Percentiles rank a stretch among this genome's conserved stretches.
These are phyloP conservation scores for Agrilus cyanescens DNA, from an alignment of 2,888 invertebrate species.

Conservation along the genomic window DNA sequence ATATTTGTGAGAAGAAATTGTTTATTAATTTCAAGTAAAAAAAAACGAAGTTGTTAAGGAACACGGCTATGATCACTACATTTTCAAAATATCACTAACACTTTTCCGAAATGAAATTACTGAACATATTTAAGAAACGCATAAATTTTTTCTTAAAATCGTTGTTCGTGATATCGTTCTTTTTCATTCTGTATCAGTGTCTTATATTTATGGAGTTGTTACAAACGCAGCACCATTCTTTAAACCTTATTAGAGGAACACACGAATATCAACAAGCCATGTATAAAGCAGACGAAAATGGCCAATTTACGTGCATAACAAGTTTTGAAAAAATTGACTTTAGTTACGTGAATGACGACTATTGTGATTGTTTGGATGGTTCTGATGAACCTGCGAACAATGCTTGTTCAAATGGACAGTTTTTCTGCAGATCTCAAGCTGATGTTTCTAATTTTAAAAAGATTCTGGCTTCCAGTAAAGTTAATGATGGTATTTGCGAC, in stretches of 20 bases:
- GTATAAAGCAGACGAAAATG: slow-evolving; percentile 34
- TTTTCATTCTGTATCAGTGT: slow-evolving; percentile 18
- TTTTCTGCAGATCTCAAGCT: slow-evolving; percentile 63
- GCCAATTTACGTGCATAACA: slow-evolving; percentile 37
- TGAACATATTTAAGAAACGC: slow-evolving; percentile 7
- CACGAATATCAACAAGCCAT: slow-evolving; percentile 31
- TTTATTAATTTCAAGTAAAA: too few species aligned
- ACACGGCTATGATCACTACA: too few species aligned
- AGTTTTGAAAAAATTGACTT: slow-evolving; percentile 40
- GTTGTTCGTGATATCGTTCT: slow-evolving; percentile 11
- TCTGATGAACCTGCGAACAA: slow-evolving; percentile 76
- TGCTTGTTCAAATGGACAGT: slow-evolving; percentile 75
- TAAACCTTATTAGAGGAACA: slow-evolving; percentile 33
- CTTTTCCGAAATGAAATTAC: too few species aligned
- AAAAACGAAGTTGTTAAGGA: too few species aligned
- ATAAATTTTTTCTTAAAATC: slow-evolving; percentile 16
- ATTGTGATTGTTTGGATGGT: slow-evolving; percentile 73
- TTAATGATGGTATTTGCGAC: slow-evolving; percentile 92
- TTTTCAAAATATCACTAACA: too few species aligned
- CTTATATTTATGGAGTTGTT: slow-evolving; percentile 18
- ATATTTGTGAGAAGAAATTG: too few species aligned
- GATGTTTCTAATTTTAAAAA: slow-evolving; percentile 29
- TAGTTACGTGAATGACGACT: slow-evolving; percentile 65
- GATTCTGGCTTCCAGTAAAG: slow-evolving; percentile 60
- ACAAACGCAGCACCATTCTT: slow-evolving; percentile 3